Conservation (phyloP, 1,140 invertebrate species). For the Drosophila triauraria region DNA sequence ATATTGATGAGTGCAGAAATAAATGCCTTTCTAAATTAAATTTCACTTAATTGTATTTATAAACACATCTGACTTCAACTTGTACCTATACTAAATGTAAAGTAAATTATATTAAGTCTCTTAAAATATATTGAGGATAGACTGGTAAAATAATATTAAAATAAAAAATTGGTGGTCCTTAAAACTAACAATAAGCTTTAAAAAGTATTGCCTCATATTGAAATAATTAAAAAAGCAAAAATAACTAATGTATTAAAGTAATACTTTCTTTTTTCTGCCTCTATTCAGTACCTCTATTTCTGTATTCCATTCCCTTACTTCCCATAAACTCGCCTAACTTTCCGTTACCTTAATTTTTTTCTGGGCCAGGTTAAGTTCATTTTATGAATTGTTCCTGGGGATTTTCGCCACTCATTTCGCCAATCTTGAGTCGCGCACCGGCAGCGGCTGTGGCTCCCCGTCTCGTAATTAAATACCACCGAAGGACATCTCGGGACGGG, state of each 20-base stretch:
- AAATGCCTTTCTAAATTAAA: too few relatives aligned
- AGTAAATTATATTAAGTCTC: neutral
- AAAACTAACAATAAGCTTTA: neutral
- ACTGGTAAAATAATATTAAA: neutral
- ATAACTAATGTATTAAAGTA: neutral
- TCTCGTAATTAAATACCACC: slow-evolving; percentile 61
- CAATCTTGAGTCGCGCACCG: slow-evolving; percentile 28
- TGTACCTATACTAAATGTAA: too few relatives aligned
- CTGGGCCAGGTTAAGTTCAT: slow-evolving; percentile 9
- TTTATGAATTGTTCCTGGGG: slow-evolving; percentile 20
- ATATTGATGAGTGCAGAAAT: too few relatives aligned
- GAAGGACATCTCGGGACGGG: slow-evolving; percentile 14
- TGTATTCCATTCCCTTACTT: neutral
- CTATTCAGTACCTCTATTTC: too few relatives aligned
- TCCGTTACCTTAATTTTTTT: slow-evolving; percentile 19
- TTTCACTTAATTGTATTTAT: too few relatives aligned
- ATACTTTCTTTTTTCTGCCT: neutral
- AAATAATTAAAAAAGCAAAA: neutral
- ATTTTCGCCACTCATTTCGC: slow-evolving; percentile 15
- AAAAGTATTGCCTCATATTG: too few relatives aligned
- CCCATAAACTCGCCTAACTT: slow-evolving; percentile 2
- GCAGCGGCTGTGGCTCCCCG: slow-evolving; percentile 23
- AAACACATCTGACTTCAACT: too few relatives aligned
- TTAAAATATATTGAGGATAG: too few relatives aligned
- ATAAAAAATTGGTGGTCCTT: too few relatives aligned